phyloP scores from a whole-genome alignment of 2,888 invertebrate genomes.

The Hydroisotoma schaefferi region DNA sequence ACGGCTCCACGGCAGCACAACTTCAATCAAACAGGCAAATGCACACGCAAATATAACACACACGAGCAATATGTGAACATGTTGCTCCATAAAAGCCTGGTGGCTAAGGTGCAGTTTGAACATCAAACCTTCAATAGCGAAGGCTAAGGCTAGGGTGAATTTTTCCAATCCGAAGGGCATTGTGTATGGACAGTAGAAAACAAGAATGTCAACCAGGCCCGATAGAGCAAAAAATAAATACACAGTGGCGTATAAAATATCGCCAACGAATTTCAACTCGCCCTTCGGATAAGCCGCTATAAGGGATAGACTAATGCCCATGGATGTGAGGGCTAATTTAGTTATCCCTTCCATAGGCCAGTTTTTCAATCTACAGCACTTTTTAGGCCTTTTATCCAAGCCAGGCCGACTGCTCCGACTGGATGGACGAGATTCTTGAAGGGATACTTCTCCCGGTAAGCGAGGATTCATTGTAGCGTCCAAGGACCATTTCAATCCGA shows the following conservation, averaged over 20 bases:
- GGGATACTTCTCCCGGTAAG: constrained; percentile 16
- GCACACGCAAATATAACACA: constrained; percentile 46
- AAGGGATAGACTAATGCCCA: constrained; percentile 41
- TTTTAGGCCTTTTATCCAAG: not conserved
- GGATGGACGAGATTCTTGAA: constrained; percentile 21
- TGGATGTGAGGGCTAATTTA: constrained; percentile 42
- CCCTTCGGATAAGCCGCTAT: constrained; percentile 40
- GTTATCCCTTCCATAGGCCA: constrained; percentile 46
- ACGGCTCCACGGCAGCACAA: constrained; percentile 42
- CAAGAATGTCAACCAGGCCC: constrained; percentile 53
- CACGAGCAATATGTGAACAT: constrained; percentile 37
- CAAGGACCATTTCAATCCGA: constrained; percentile 48
- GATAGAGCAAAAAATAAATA: constrained; percentile 54
- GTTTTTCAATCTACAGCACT: constrained; percentile 28
- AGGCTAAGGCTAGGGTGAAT: constrained; percentile 52
- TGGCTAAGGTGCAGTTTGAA: constrained; percentile 38
- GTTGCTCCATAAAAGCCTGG: constrained; percentile 45
- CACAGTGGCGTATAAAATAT: constrained; percentile 51
- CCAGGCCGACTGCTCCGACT: constrained; percentile 17
- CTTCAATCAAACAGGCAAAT: constrained; percentile 41
- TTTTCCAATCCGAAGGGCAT: constrained; percentile 52
- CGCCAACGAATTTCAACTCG: constrained; percentile 41
- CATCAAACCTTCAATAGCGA: constrained; percentile 53
- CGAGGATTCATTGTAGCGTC: constrained; percentile 41
- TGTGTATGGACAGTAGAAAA: constrained; percentile 53